phyloP scores from a whole-genome alignment of 23 tunicate genomes.

The Styela plicata region DNA sequence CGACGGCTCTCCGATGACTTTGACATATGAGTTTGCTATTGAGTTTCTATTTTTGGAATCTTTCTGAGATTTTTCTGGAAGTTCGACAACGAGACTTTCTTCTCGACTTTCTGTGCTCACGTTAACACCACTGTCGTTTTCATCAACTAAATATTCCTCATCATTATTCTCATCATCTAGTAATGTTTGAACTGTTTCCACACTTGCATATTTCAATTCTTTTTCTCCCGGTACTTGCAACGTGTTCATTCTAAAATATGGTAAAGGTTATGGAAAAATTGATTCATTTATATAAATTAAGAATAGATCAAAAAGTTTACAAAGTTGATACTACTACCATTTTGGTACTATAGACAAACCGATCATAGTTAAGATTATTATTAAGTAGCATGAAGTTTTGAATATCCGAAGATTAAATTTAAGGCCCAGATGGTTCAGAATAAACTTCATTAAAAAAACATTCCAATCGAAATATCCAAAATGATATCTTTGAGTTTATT shows the following conservation, averaged over 20 bases:
- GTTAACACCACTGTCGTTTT: background rate
- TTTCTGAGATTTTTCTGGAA: background rate
- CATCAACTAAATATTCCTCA: constrained; percentile 23
- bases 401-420: too few species aligned
- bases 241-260: background rate
- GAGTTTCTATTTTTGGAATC: background rate
- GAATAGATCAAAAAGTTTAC: too few species aligned
- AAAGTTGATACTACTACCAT: too few species aligned
- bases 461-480: too few species aligned
- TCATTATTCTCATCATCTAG: constrained; percentile 1
- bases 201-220: constrained; percentile 32
- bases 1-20: background rate
- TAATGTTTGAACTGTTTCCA: constrained; percentile 24
- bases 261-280: too few species aligned
- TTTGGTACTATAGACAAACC: too few species aligned
- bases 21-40: constrained; percentile 1
- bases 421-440: too few species aligned
- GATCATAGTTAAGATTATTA: too few species aligned
- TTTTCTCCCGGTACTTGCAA: constrained; percentile 4
- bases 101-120: background rate
- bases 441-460: too few species aligned
- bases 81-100: constrained; percentile 3
- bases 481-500: too few species aligned
- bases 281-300: too few species aligned
- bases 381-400: too few species aligned